These are phyloP conservation scores for Myotis lucifugus DNA, from an alignment of 2,113 vertebrate genomes.

Conservation along the genomic window DNA sequence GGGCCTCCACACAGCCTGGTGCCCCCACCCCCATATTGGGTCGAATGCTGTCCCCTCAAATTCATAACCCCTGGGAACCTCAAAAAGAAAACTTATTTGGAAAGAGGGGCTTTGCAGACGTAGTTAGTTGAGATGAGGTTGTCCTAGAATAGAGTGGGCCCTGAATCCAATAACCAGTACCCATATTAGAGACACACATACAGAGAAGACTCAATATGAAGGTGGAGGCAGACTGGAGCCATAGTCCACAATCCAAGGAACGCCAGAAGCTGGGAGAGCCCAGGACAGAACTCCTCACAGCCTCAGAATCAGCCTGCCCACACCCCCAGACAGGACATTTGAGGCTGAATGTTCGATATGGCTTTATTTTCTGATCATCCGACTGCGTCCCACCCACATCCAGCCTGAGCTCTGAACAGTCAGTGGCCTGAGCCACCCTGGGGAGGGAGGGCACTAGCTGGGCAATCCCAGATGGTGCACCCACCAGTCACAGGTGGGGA, in stretches of 20 bases:
- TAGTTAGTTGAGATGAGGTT: fast-evolving
- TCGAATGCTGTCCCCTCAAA: too few relatives aligned
- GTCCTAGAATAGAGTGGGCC: background rate
- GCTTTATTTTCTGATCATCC: constrained; percentile 74
- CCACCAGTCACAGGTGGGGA: fast-evolving
- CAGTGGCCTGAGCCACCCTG: fast-evolving
- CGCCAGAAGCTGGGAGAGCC: background rate
- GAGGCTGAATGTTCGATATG: constrained; percentile 63
- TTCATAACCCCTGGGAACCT: background rate
- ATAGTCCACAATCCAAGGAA: background rate
- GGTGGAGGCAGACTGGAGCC: background rate
- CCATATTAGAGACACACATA: background rate
- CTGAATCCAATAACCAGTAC: background rate
- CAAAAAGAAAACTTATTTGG: background rate
- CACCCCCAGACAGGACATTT: background rate
- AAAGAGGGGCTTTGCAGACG: background rate
- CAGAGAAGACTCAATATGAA: background rate
- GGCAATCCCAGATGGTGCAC: background rate
- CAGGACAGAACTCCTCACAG: background rate
- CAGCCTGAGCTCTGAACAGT: background rate
- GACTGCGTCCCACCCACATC: background rate
- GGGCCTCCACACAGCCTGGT: background rate
- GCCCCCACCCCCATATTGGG: fast-evolving
- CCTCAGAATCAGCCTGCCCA: background rate
- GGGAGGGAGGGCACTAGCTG: background rate